Evolutionary conservation across 2,797 vertebrate species (phyloP).

Genomic region (Bryconaethiops microstoma): DNA sequence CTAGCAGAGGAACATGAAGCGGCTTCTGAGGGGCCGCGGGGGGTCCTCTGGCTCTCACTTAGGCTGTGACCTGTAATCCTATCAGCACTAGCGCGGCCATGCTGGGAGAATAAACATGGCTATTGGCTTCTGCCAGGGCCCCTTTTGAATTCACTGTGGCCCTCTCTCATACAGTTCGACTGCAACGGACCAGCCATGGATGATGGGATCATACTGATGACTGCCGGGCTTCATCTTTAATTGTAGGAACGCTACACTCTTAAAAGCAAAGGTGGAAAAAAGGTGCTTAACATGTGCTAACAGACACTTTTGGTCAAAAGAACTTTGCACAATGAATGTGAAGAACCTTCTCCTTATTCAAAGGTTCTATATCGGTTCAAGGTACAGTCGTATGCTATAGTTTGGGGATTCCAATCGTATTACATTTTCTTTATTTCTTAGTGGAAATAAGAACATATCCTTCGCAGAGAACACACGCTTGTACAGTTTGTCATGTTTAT

Average conservation of each 20-base stretch:
- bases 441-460: too few species aligned
- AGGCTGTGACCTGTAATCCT: slow-evolving; percentile 74
- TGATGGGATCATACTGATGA: neutral
- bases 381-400: too few species aligned
- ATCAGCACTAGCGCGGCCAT: slow-evolving; percentile 66
- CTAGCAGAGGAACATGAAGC: slow-evolving; percentile 63
- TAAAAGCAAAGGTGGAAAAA: neutral
- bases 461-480: too few species aligned
- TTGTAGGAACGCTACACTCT: neutral
- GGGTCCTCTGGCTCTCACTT: slow-evolving; percentile 70
- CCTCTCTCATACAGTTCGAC: slow-evolving; percentile 22
- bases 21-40: slow-evolving; percentile 61
- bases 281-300: too few species aligned
- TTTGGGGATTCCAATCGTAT: too few species aligned
- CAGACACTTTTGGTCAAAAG: neutral
- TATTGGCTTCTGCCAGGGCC: slow-evolving; percentile 56
- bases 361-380: neutral
- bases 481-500: too few species aligned
- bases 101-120: slow-evolving; percentile 72
- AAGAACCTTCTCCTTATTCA: neutral
- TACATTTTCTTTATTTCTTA: too few species aligned
- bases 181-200: slow-evolving; percentile 3
- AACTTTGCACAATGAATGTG: neutral
- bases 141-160: slow-evolving; percentile 30
- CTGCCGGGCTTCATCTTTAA: neutral